Base-by-base conservation (phyloP, 2,797 vertebrate genomes). In the Propithecus perrieri region DNA sequence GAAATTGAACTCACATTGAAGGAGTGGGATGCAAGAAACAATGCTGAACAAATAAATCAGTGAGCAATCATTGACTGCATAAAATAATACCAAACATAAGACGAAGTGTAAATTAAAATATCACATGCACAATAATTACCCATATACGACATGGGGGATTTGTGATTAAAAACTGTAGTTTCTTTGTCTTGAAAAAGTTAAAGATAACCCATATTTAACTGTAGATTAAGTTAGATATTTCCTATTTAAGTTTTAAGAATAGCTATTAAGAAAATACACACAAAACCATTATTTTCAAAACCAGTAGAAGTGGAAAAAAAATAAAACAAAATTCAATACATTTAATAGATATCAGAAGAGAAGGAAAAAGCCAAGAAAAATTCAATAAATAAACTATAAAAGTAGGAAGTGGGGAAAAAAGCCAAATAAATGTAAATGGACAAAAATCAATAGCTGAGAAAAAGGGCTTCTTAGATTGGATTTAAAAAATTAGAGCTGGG, bases 201-300 rank as follows among this genome's bases (percentile, higher is more conserved):
- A 78, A 48, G 2, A 81, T n/a, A 85, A 76, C 7, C 35, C 41
- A 43, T 50, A 15, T 80, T 88, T 53, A 78, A 81, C 20, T 85
- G 94, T 50, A 80, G 20, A 1, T 61, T 67, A 55, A 63, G 30
- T 26, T 85, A 90, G 89, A 41, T 85, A 79, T 50, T 53, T 85
- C 35, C 20, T 74, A 63, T 46, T 93, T 53, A 87, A 71, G 90
- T 74, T 83, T 79, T 46, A 61, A 33, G 1, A 4, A 5, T 30
- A 55, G 4, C 12, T n/a, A 57, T 75, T 79, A 92, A 89, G n/a
- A 79, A 89, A 88, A 79, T 65, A 33, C 33, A 93, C 80, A 76
- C 5, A 71, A 69, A 92, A 75, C 0, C 63, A 79, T 91, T 65
- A 72, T 57, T 90, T 94, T 89, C 30, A 86, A 92, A 94, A 81